phyloP scores from a whole-genome alignment of 2,113 vertebrate genomes.

The Hippopotamus amphibius region DNA sequence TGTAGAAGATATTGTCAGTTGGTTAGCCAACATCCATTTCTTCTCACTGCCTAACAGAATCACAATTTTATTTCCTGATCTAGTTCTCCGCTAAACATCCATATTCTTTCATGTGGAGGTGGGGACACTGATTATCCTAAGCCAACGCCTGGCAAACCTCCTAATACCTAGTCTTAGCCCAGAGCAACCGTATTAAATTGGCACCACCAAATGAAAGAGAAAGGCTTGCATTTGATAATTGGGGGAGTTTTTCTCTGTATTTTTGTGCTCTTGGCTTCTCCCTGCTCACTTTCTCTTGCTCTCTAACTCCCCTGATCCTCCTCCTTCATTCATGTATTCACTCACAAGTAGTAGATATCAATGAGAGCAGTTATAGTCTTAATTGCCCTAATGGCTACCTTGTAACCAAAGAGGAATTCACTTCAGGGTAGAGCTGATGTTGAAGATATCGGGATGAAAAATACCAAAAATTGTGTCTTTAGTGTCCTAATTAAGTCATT shows the following conservation, averaged over 20 bases:
- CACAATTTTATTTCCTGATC: neutral
- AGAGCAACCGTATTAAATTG: neutral
- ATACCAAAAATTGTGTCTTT: neutral
- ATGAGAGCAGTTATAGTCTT: neutral
- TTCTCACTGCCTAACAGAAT: neutral
- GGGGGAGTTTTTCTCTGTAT: neutral
- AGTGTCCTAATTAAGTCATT: neutral
- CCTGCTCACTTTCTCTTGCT: neutral
- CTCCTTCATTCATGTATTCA: neutral
- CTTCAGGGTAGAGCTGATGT: neutral
- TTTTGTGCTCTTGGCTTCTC: neutral
- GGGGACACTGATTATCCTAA: neutral
- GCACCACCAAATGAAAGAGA: neutral
- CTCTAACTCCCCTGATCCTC: accelerated
- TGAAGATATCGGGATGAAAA: neutral
- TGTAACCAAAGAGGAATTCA: neutral
- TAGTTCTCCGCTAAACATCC: neutral
- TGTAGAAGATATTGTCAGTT: neutral
- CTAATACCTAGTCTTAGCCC: neutral
- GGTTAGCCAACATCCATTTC: neutral
- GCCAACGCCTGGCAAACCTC: neutral
- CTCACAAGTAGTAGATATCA: neutral
- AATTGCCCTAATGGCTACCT: neutral
- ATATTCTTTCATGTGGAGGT: neutral
- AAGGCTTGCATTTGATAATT: neutral